Evolutionary conservation across 2,113 vertebrate species (phyloP), one percentile per base, ranked within the genome.

Genomic region (Asarcornis scutulata): DNA sequence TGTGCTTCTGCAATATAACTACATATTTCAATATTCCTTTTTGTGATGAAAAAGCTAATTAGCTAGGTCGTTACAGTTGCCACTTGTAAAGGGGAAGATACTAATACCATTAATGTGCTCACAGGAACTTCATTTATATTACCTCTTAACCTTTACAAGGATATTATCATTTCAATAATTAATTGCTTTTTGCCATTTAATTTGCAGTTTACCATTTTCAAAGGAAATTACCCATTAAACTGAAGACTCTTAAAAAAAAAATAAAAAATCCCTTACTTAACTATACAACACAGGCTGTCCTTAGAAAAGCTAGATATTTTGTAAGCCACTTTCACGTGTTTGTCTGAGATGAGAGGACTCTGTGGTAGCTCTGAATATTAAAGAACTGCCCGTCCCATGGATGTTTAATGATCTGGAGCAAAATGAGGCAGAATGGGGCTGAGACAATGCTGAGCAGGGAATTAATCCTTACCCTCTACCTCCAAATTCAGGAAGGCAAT

Each of bases 61-160:
- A 95, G 81, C 60, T 84, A 97, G 86, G 80, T 96, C 9, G 1
- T 96, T 96, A 92, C 82, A 88, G 40, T 92, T 95, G 91, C 89
- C 88, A 89, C 71, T 96, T 95, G 42, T 32, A 79, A 93, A 42
- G 44, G 71, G 74, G 32, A 91, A 92, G 72, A 91, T 21, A 94
- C 59, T 58, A 89, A 88, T 89, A 94, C 88, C 84, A 93, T 88
- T 96, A 93, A 93, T 96, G 34, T 64, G 86, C 56, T 97, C 94
- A 83, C 38, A 76, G 92, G 93, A 93, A 95, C 48, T 97, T 95
- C 87, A 92, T 93, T 97, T 97, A 89, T 95, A 97, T 93, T 84
- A 92, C 93, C 94, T 95, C 93, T 94, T 97, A 95, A 97, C 96
- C 80, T 94, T 96, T 97, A 93, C 88, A 95, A 96, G 67, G 67